Evolutionary conservation across 2,888 invertebrate genomes (phyloP).

Genomic region (Apeira syringaria): DNA sequence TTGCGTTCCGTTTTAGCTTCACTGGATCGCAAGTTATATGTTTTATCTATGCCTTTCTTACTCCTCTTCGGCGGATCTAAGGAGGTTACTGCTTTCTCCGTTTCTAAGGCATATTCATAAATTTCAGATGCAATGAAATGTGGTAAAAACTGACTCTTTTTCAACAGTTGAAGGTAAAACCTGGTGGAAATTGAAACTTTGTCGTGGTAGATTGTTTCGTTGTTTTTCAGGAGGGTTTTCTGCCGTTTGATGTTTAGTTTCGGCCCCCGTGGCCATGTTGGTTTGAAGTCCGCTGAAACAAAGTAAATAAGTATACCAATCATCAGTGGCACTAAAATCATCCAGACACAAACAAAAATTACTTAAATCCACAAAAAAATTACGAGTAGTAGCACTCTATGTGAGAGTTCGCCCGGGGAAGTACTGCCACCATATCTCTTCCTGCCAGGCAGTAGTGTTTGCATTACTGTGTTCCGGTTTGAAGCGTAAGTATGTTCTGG

Average conservation of each 20-base stretch:
- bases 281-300: slow-evolving; percentile 51
- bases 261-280: slow-evolving; percentile 33
- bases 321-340: too few species aligned
- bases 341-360: too few species aligned
- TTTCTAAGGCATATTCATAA: slow-evolving; percentile 73
- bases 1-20: slow-evolving; percentile 65
- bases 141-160: slow-evolving; percentile 66
- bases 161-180: slow-evolving; percentile 69
- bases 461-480: too few species aligned
- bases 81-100: slow-evolving; percentile 51
- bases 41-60: slow-evolving; percentile 54
- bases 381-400: too few species aligned
- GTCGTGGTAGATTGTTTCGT: slow-evolving; percentile 70
- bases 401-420: too few species aligned
- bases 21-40: slow-evolving; percentile 65
- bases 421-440: too few species aligned
- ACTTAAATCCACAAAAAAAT: too few species aligned
- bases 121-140: slow-evolving; percentile 57
- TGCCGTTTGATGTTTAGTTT: slow-evolving; percentile 56
- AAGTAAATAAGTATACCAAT: too few species aligned
- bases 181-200: slow-evolving; percentile 74
- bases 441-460: too few species aligned
- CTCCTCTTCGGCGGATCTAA: slow-evolving; percentile 42
- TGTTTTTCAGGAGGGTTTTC: slow-evolving; percentile 59
- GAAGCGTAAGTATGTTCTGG: too few species aligned